Conservation (phyloP, 35 echinoderm and acorn worm genomes). For the Ophiothrix spiculata region DNA sequence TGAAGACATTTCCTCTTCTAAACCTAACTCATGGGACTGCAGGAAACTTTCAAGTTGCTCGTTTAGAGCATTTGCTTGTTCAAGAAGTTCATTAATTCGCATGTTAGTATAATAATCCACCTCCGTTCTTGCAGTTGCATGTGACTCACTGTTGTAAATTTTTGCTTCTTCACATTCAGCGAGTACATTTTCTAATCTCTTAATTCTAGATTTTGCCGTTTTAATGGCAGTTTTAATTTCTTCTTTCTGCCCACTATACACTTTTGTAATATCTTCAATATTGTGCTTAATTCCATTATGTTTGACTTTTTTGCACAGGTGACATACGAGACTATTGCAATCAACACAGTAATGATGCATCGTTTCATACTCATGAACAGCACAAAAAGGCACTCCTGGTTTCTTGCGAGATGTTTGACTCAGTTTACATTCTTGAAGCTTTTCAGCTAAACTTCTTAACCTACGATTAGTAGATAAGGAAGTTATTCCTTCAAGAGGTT, state of each 20-base stretch:
- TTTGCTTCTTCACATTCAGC: background rate
- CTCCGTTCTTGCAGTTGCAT: background rate
- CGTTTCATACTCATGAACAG: background rate
- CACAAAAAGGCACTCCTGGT: background rate
- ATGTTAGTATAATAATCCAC: background rate
- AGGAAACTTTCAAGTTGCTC: background rate
- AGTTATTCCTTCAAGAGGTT: background rate
- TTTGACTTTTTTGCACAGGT: background rate
- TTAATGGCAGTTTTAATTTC: background rate
- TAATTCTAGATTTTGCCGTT: background rate
- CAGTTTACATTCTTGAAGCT: background rate
- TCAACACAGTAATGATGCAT: background rate
- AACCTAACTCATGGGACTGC: background rate
- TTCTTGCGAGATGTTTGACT: background rate
- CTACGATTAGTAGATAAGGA: background rate
- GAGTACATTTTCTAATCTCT: background rate
- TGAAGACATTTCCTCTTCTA: background rate
- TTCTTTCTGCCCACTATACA: background rate
- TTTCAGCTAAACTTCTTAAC: background rate
- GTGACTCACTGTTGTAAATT: background rate
- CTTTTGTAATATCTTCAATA: background rate
- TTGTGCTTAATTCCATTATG: background rate
- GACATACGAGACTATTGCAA: background rate
- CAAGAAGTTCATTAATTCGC: background rate
- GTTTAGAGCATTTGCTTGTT: background rate